These are phyloP conservation scores for Illadopsis cleaveri DNA, from an alignment of 2,113 vertebrate genomes.

Conservation along the genomic window DNA sequence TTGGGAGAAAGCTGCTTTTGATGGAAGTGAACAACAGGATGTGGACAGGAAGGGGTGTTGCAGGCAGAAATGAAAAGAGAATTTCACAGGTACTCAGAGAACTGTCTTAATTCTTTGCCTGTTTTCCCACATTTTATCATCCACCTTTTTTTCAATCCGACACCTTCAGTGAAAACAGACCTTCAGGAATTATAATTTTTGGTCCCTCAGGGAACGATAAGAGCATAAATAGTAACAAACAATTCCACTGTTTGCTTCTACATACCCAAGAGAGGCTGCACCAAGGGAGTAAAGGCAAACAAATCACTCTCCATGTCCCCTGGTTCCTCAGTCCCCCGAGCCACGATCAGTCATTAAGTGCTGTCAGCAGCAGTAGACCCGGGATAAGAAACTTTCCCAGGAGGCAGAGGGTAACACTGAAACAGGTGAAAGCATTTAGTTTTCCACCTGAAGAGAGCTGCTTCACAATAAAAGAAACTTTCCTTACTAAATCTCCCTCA, in stretches of 20 bases:
- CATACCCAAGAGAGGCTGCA: not conserved
- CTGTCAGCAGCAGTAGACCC: not conserved
- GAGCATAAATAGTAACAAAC: not conserved
- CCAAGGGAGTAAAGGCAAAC: not conserved
- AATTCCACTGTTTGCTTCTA: not conserved
- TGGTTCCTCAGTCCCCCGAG: not conserved
- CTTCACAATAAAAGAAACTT: not conserved
- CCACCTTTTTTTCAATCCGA: not conserved
- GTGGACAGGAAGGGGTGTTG: not conserved
- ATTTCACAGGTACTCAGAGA: constrained; percentile 4
- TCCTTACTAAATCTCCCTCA: not conserved
- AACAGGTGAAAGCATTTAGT: not conserved
- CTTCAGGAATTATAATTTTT: not conserved
- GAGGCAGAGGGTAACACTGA: not conserved
- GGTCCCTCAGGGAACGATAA: not conserved
- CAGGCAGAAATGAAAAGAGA: not conserved
- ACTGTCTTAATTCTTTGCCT: not conserved
- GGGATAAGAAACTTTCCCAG: not conserved
- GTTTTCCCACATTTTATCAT: constrained; percentile 8
- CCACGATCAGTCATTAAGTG: not conserved
- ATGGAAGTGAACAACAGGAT: not conserved
- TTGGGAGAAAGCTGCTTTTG: not conserved
- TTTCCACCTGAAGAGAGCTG: not conserved
- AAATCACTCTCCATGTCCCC: not conserved
- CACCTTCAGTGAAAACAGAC: not conserved